Evolutionary conservation across 2,113 vertebrate genomes (phyloP), one percentile per base, ranked within the genome.

Genomic region (Catharus fuscescens): DNA sequence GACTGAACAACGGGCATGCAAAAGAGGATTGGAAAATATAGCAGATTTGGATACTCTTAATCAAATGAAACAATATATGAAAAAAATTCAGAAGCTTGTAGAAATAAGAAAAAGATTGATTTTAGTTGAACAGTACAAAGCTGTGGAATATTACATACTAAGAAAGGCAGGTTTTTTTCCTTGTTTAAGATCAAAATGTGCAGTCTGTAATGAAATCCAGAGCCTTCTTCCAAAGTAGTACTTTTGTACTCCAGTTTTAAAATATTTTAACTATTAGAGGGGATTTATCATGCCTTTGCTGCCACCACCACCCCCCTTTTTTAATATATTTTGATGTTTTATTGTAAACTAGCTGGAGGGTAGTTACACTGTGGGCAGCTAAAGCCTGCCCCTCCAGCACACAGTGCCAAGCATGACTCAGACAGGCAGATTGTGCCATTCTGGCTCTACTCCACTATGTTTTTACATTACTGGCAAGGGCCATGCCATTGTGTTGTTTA

Each of bases 151-250:
- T 80, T 93, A 79, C 57, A 92, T 92, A 79, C 57, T 92, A 93
- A 90, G 79, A 86, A 95, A 95, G 59, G 91, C 29, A 14, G 34
- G 84, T 86, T 96, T 62, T 92, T 95, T 38, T 92, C 90, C 88
- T 92, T 92, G 32, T 95, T 95, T 96, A 93, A 95, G 71, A 94
- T 97, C 61, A 96, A 96, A 97, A 97, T 95, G 72, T 93, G 73
- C 62, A 84, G 64, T 93, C 96, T 86, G 31, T 95, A 97, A 97
- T 97, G 89, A 97, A 97, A 97, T 89, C 77, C 93, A 97, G 95
- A 96, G 82, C 45, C 71, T 88, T 92, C 53, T 95, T 97, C 86
- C 28, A 53, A 93, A 95, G 69, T 73, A 61, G 31, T 81, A 48
- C 78, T 82, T 97, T 26, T 32, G 50, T 93, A 38, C 42, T 92